A percentile compares a stretch with the other conserved stretches of the same genome.
Conservation (phyloP, 2,888 invertebrate species). For the Aleiodes testaceus region DNA sequence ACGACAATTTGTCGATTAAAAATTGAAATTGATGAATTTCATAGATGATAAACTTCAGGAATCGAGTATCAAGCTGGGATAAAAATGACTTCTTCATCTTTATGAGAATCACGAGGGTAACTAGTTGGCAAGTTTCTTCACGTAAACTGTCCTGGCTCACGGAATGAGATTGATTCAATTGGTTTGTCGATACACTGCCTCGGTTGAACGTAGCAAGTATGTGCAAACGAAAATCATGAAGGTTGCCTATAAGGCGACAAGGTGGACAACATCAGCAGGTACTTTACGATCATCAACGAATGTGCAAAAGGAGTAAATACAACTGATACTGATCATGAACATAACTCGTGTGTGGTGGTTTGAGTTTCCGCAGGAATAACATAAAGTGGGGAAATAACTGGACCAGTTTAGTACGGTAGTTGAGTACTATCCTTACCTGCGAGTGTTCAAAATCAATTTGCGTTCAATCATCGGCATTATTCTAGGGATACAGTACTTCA, state of each 20-base stretch:
- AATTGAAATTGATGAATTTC: slow-evolving; percentile 1
- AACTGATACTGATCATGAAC: slow-evolving; percentile 18
- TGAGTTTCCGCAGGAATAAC: slow-evolving; percentile 15
- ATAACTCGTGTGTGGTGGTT: slow-evolving; percentile 13
- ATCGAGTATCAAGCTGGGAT: neutral
- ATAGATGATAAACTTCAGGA: slow-evolving; percentile 2
- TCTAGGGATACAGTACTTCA: neutral
- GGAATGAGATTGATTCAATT: slow-evolving; percentile 17
- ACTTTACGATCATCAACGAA: neutral
- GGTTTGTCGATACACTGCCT: neutral
- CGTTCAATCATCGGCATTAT: neutral
- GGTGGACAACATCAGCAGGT: neutral
- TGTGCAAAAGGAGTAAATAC: neutral
- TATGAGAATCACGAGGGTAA: neutral
- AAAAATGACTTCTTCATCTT: slow-evolving; percentile 4
- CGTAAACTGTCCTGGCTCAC: slow-evolving; percentile 11
- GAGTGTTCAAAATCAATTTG: slow-evolving; percentile 12
- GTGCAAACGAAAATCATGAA: slow-evolving; percentile 2
- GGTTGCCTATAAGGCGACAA: slow-evolving; percentile 16
- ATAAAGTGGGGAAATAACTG: slow-evolving; percentile 21
- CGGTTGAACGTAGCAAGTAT: neutral
- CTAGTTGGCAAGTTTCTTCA: slow-evolving; percentile 25
- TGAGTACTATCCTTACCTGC: neutral
- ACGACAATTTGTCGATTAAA: slow-evolving; percentile 13
- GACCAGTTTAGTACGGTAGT: neutral